phyloP scores from a whole-genome alignment of 2,888 invertebrate genomes.

The Dynastes grantii region DNA sequence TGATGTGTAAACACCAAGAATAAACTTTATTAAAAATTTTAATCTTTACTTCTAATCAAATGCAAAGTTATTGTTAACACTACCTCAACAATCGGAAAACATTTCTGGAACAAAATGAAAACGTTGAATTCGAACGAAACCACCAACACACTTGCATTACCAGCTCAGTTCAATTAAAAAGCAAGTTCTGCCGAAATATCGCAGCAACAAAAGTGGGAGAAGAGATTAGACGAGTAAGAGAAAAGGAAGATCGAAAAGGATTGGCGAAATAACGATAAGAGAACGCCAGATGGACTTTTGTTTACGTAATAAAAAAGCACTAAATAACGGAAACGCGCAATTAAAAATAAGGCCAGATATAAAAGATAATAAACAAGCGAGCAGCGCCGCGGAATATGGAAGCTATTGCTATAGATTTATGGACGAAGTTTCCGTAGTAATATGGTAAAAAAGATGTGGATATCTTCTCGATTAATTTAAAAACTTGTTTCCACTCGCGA shows the following conservation, averaged over 20 bases:
- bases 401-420: conserved; percentile 60
- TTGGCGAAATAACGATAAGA: conserved; percentile 52
- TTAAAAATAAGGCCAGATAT: conserved; percentile 61
- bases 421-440: conserved; percentile 57
- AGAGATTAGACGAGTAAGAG: conserved; percentile 7
- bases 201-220: neutral
- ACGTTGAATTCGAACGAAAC: neutral
- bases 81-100: too few species aligned
- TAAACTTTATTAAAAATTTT: too few species aligned
- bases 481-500: conserved; percentile 43
- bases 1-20: too few species aligned
- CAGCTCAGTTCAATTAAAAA: neutral
- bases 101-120: too few species aligned
- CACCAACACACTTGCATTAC: neutral
- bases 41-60: too few species aligned
- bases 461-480: conserved; percentile 52
- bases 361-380: conserved; percentile 60
- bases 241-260: conserved; percentile 50
- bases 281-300: conserved; percentile 56
- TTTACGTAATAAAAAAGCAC: conserved; percentile 60
- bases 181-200: neutral
- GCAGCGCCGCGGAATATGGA: conserved; percentile 60
- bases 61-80: too few species aligned
- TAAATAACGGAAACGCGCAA: conserved; percentile 63
- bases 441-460: conserved; percentile 51